phyloP scores from a whole-genome alignment of 2,113 vertebrate genomes.

The Cromileptes altivelis region DNA sequence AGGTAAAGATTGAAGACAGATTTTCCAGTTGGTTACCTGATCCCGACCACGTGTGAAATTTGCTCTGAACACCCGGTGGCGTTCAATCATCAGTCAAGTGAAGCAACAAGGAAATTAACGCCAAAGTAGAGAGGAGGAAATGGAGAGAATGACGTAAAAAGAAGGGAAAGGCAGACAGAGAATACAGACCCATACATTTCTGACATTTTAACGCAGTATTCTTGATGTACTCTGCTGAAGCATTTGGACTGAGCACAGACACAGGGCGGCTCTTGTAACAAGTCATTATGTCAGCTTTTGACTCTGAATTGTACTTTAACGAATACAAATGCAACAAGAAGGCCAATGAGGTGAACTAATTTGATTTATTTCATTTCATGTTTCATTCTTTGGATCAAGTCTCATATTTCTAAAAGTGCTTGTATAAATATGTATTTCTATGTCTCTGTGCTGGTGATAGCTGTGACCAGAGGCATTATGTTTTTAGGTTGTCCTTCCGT shows the following conservation, averaged over 20 bases:
- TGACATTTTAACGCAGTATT: slow-evolving; percentile 5
- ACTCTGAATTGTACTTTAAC: neutral
- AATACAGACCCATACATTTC: neutral
- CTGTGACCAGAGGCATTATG: no score
- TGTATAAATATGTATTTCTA: neutral
- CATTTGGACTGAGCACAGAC: neutral
- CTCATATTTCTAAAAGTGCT: neutral
- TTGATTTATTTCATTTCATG: neutral
- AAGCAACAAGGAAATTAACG: slow-evolving; percentile 59
- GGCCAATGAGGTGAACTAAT: neutral
- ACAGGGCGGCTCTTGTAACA: neutral
- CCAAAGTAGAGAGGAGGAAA: slow-evolving; percentile 22
- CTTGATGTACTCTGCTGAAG: neutral
- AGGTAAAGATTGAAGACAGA: slow-evolving; percentile 71
- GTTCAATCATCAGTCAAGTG: slow-evolving; percentile 71
- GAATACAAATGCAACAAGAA: neutral
- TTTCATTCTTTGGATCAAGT: neutral
- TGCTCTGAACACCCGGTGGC: slow-evolving; percentile 70
- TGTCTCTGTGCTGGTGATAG: neutral
- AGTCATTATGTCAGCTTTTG: neutral
- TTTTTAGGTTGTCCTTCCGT: no score
- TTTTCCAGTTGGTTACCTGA: slow-evolving; percentile 70
- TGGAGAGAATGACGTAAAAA: slow-evolving; percentile 6
- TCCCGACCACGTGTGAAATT: slow-evolving; percentile 77
- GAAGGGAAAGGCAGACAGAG: neutral